Percentiles rank a stretch among this genome's conserved stretches.
phyloP scores from a whole-genome alignment of 2,888 invertebrate genomes.

The Thymelicus acteon region DNA sequence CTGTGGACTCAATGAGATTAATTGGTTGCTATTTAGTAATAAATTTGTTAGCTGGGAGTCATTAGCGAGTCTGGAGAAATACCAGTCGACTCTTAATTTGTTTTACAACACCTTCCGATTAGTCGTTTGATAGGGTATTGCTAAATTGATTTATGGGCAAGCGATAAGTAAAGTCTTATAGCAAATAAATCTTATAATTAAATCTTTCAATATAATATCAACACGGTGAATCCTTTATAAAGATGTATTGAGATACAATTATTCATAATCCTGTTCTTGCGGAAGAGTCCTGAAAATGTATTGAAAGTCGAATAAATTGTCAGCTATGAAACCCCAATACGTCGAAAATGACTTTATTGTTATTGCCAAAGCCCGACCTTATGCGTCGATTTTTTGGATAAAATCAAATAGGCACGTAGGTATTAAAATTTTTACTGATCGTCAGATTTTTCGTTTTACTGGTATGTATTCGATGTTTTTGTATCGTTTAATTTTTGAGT shows the following conservation, averaged over 20 bases:
- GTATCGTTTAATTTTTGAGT: background rate
- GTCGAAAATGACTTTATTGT: conserved; percentile 48
- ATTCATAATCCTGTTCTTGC: conserved; percentile 1
- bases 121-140: background rate
- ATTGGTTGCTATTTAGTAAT: conserved; percentile 26
- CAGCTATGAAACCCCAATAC: conserved; percentile 45
- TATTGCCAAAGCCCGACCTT: conserved; percentile 41
- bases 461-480: too few relatives aligned
- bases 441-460: background rate
- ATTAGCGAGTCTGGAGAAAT: conserved; percentile 28
- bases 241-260: background rate
- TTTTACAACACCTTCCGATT: conserved; percentile 5
- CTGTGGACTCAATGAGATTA: conserved; percentile 16
- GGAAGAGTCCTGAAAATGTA: conserved; percentile 39
- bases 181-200: too few relatives aligned
- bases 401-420: background rate
- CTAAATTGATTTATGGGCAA: background rate
- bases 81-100: conserved; percentile 7
- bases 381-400: conserved; percentile 34
- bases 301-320: conserved; percentile 44
- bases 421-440: conserved; percentile 35
- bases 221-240: too few relatives aligned
- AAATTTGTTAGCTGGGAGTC: conserved; percentile 22
- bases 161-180: background rate
- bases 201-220: too few relatives aligned